Evolutionary conservation across 1,140 invertebrate genomes (phyloP).

Genomic region (Papilio polyxenes): DNA sequence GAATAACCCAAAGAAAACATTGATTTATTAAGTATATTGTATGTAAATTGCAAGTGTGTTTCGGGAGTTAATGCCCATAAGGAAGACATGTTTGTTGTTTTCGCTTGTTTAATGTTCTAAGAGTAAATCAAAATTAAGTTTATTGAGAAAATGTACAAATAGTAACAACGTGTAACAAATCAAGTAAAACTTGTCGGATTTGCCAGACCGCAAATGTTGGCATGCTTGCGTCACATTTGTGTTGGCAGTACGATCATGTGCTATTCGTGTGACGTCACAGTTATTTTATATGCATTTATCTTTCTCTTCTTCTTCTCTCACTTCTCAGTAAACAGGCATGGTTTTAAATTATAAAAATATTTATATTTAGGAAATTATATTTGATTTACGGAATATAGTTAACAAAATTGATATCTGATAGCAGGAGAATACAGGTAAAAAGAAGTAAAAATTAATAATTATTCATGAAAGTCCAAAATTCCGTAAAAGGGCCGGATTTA

Average conservation of each 20-base stretch:
- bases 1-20: not conserved
- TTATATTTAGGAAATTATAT: not conserved
- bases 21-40: not conserved
- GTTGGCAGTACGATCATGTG: constrained; percentile 27
- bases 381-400: not conserved
- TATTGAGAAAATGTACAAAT: constrained; percentile 5
- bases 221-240: not conserved
- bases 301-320: too few species aligned
- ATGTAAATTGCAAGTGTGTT: not conserved
- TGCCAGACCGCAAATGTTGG: constrained; percentile 26
- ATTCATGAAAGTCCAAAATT: not conserved
- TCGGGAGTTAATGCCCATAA: not conserved
- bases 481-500: not conserved
- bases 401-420: not conserved
- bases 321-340: not conserved
- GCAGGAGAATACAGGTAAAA: not conserved
- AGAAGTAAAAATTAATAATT: not conserved
- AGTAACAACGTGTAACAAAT: constrained; percentile 2
- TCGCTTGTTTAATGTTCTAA: not conserved
- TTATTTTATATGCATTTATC: too few species aligned
- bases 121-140: too few species aligned
- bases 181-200: constrained; percentile 18
- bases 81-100: too few species aligned
- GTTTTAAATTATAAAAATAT: not conserved
- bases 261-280: constrained; percentile 9